Percentiles rank a stretch among this genome's conserved stretches.
phyloP scores from a whole-genome alignment of 2,888 invertebrate genomes.

The Protonemura montana region DNA sequence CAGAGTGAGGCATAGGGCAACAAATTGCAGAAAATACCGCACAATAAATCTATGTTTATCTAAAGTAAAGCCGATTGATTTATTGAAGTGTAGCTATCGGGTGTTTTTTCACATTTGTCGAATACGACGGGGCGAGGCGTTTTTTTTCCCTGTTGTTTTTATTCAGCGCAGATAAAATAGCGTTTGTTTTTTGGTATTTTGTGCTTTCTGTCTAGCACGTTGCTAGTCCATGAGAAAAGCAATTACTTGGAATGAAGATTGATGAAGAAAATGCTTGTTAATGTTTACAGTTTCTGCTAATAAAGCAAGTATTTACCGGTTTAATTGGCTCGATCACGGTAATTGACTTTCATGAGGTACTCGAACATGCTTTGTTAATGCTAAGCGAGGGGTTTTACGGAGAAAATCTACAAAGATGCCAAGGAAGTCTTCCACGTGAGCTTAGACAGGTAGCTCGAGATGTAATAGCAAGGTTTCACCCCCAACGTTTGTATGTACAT shows the following conservation, averaged over 20 bases:
- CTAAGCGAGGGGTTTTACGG: too few relatives aligned
- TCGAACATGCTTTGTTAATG: too few relatives aligned
- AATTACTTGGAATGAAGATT: background rate
- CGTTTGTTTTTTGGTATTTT: background rate
- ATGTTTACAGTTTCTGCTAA: too few relatives aligned
- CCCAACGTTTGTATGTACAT: too few relatives aligned
- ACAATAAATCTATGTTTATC: background rate
- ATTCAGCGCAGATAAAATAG: background rate
- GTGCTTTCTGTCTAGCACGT: background rate
- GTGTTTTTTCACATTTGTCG: conserved; percentile 12
- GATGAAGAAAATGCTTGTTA: background rate
- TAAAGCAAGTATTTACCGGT: too few relatives aligned
- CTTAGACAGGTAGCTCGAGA: too few relatives aligned
- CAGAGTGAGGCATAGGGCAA: background rate
- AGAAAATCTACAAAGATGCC: too few relatives aligned
- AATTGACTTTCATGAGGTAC: too few relatives aligned
- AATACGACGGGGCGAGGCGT: background rate
- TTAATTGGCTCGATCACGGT: too few relatives aligned
- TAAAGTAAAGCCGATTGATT: background rate
- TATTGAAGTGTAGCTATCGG: background rate
- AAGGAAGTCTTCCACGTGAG: too few relatives aligned
- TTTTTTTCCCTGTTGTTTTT: background rate
- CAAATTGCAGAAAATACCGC: background rate
- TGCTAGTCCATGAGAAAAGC: background rate
- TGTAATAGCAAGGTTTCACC: too few relatives aligned